Evolutionary conservation across 2,113 vertebrate genomes (phyloP).

Genomic region (western clawed frog (Xenopus tropicalis)): DNA sequence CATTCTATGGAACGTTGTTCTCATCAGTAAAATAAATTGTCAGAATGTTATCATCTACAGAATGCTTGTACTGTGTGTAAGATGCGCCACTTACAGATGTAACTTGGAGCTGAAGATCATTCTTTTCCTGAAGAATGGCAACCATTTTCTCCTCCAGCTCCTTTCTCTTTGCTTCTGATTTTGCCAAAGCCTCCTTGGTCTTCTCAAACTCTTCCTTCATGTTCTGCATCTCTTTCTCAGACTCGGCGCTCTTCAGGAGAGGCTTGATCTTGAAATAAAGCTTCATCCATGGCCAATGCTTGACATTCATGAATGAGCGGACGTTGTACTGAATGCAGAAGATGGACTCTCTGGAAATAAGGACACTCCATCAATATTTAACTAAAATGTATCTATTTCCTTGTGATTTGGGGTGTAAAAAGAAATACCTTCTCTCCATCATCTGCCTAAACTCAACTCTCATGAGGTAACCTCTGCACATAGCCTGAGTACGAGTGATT

Average conservation of each 20-base stretch:
- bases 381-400: too few species aligned
- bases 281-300: constrained; percentile 92
- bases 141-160: constrained; percentile 84
- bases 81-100: too few species aligned
- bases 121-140: constrained; percentile 75
- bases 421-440: constrained; percentile 78
- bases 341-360: constrained; percentile 67
- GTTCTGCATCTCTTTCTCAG: constrained; percentile 77
- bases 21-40: too few species aligned
- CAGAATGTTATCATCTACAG: too few species aligned
- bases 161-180: constrained; percentile 76
- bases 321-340: constrained; percentile 80
- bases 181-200: constrained; percentile 78
- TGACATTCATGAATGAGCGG: constrained; percentile 88
- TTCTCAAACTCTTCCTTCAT: constrained; percentile 84
- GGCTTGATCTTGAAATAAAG: constrained; percentile 87
- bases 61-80: too few species aligned
- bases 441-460: constrained; percentile 80
- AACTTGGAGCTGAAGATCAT: constrained; percentile 70
- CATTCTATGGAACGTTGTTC: too few species aligned
- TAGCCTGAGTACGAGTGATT: constrained; percentile 88
- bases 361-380: not conserved
- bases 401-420: not conserved
- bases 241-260: constrained; percentile 72
- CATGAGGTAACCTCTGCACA: constrained; percentile 81